These are phyloP conservation scores for Numida meleagris DNA, from an alignment of 2,113 vertebrate species.

Conservation along the genomic window DNA sequence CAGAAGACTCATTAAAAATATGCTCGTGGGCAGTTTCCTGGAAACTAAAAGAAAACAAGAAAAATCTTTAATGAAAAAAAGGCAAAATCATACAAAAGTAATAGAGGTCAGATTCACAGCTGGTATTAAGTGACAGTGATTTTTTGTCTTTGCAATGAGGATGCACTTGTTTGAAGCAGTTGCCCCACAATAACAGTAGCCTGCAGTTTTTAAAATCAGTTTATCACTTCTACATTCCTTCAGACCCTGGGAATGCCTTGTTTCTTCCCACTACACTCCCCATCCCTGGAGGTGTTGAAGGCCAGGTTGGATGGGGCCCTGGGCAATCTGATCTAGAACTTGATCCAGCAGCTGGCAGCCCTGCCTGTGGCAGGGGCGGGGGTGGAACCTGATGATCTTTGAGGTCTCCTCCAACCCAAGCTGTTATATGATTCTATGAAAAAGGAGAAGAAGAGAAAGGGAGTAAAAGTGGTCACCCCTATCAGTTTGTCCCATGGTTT, in stretches of 20 bases:
- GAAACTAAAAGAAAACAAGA: not conserved
- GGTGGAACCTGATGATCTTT: too few relatives aligned
- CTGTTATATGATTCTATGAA: not conserved
- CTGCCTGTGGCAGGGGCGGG: too few relatives aligned
- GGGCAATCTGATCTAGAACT: too few relatives aligned
- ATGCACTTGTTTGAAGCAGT: not conserved
- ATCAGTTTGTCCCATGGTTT: not conserved
- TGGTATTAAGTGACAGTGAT: not conserved
- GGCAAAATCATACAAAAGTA: not conserved
- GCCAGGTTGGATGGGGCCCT: too few relatives aligned
- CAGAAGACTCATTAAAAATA: not conserved
- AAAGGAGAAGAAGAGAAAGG: not conserved
- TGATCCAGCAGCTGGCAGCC: too few relatives aligned
- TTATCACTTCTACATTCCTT: not conserved
- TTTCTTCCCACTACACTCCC: not conserved
- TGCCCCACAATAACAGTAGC: not conserved
- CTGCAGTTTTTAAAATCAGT: not conserved
- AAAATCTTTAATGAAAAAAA: not conserved
- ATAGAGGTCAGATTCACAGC: not conserved
- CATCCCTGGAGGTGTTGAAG: too few relatives aligned
- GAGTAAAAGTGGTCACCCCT: not conserved
- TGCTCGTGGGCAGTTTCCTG: not conserved
- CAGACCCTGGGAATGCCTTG: not conserved
- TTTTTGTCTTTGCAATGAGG: not conserved
- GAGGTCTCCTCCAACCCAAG: too few relatives aligned